Evolutionary conservation across 2,888 invertebrate genomes (phyloP), one percentile per base, ranked within the genome.

Genomic region (Pollenia labialis): DNA sequence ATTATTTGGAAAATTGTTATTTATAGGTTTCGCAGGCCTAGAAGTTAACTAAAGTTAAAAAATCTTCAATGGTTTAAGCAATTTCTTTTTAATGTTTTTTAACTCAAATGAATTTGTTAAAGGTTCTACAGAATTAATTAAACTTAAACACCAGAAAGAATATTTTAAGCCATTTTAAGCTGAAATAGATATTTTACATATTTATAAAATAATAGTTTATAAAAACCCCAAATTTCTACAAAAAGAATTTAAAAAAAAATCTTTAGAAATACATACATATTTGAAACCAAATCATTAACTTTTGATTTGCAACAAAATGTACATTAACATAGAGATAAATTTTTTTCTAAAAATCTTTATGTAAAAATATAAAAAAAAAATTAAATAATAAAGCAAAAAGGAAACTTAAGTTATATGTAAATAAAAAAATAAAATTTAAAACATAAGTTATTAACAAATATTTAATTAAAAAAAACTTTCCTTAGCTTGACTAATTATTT

Each of bases 171-270:
- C 60, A 68, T 68, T 74, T 62, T 46, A 16, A 46, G 75, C 81
- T 82, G 75, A 82, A 75, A 81, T 44, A 44, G 68, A 68, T 75
- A 14, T 42, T 66, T 66, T 48, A 42, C 68, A 56, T 50, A 82
- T 60, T 42, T 44, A 58, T 42, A 12, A 16, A 71, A 32, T 40
- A 54, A 32, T 80, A 60, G 56, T 81, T 66, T 74, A 44, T 50
- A 60, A 18, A 50, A 60, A 68, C 82, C 82, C 82, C 76, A 62
- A 48, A 18, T 60, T 74, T 72, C 18, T 60, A 44, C 10, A 32
- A 71, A 71, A 76, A 76, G 62, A 68, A 46, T 23, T 81, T 76
- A 32, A 52, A 60, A 82, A 82, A 75, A 72, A 58, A 44, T 44
- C 12, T 2, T 32, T 18, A 10, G 3, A n/a, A 23, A 44, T 10